Base-by-base conservation (phyloP, 37 sponge, comb jelly and placozoan species). In the Bolinopsis microptera region DNA sequence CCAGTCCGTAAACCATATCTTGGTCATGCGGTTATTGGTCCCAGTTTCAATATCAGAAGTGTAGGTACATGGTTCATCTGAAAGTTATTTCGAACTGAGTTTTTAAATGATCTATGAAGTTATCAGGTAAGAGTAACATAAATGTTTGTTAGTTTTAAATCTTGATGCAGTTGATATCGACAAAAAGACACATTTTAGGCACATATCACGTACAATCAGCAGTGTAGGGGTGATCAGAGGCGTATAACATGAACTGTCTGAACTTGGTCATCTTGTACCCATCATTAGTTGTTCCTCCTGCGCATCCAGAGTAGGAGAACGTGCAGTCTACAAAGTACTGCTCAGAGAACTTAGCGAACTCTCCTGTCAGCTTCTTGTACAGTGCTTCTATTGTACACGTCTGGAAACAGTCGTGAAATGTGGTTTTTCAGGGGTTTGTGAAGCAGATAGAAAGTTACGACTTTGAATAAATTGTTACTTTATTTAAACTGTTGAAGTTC, bases 1-100 rank as follows among this genome's bases (percentile, higher is more conserved):
- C 61, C 61, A 86, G 61, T 86, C 90, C 26, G 37, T 40, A 1
- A 86, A 34, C 90, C 90, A 86, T 40, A 86, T 41, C 90, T 86
- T 86, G 0, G 40, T 86, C 61, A 86, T 41, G 26, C 48, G 48
- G 28, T 86, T 86, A 30, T 41, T 9, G 25, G 40, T 86, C 18
- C 32, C 22, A 2, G 90, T 40, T 24, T 39, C 48, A 3, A 28
- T 41, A 30, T 86, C 90, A 23, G 26, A 13, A 13, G 41, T 41
- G 61, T 24, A 86, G 2, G 40, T 1, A 39, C 90, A 86, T 23
- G 90, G 90, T n/a, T 26, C 21, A 86, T 39, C 90, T 86, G n/a
- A n/a, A n/a, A n/a, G n/a, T n/a, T n/a, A n/a, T n/a, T n/a, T n/a
- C n/a, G n/a, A n/a, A n/a, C n/a, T n/a, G 90, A 48, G 61, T 5